phyloP scores from a whole-genome alignment of 2,888 invertebrate species.

The Andrena haemorrhoa region DNA sequence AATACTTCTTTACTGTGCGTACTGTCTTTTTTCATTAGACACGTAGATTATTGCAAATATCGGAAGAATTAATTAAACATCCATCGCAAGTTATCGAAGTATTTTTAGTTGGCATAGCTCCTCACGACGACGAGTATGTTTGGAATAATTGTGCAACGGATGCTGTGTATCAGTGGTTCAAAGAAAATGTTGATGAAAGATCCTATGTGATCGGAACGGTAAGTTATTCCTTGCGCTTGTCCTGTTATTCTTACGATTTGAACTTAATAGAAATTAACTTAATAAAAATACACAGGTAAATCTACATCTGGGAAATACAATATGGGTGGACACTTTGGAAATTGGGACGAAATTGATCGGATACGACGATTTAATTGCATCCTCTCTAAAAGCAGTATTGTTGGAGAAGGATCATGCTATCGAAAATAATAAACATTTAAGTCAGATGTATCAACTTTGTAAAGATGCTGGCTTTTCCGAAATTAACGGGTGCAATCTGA shows the following conservation, averaged over 20 bases:
- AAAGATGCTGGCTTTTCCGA: conserved; percentile 77
- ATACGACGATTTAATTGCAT: conserved; percentile 85
- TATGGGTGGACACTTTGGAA: conserved; percentile 89
- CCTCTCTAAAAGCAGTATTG: conserved; percentile 86
- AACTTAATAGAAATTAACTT: neutral
- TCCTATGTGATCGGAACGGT: conserved; percentile 81
- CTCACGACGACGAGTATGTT: conserved; percentile 86
- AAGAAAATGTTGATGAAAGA: conserved; percentile 71
- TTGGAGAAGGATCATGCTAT: conserved; percentile 84
- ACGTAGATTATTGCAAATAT: conserved; percentile 82
- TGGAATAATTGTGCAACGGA: conserved; percentile 86
- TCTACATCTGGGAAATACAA: conserved; percentile 87
- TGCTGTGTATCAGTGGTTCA: conserved; percentile 83
- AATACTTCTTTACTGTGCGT: neutral
- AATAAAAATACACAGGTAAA: conserved; percentile 81
- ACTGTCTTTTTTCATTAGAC: conserved; percentile 65
- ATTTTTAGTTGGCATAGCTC: conserved; percentile 85
- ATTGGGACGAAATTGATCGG: conserved; percentile 86
- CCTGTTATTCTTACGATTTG: neutral
- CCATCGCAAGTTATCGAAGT: conserved; percentile 86
- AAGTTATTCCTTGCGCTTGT: conserved; percentile 15
- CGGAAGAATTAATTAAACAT: conserved; percentile 81
- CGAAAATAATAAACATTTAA: conserved; percentile 86
- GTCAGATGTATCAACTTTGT: conserved; percentile 85
- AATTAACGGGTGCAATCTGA: conserved; percentile 63